phyloP scores from a whole-genome alignment of 2,888 invertebrate species.

The Caenorhabditis panamensis region DNA sequence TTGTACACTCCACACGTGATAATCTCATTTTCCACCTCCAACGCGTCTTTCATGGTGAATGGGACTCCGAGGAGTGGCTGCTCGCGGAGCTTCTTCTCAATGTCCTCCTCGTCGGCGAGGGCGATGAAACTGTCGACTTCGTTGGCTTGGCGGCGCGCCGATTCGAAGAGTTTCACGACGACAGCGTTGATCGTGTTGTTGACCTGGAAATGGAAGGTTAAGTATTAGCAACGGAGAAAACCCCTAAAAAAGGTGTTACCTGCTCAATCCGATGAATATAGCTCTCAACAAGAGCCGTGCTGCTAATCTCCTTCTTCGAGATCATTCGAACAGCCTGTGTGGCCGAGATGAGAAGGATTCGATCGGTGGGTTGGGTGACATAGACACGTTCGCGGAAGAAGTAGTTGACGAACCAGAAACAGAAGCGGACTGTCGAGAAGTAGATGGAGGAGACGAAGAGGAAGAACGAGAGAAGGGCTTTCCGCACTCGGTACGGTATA shows the following conservation, averaged over 20 bases:
- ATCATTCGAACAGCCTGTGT: constrained; percentile 81
- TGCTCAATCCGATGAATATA: constrained; percentile 77
- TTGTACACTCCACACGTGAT: constrained; percentile 75
- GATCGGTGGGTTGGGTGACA: constrained; percentile 81
- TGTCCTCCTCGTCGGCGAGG: constrained; percentile 54
- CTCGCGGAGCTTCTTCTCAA: constrained; percentile 38
- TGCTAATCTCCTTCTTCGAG: constrained; percentile 79
- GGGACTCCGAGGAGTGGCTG: constrained; percentile 73
- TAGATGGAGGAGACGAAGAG: constrained; percentile 49
- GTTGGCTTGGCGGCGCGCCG: constrained; percentile 67
- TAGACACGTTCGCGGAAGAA: constrained; percentile 62
- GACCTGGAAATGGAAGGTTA: constrained; percentile 45
- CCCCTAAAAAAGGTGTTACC: no score
- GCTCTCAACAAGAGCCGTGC: constrained; percentile 72
- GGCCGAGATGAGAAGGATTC: constrained; percentile 81
- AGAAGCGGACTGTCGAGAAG: constrained; percentile 54
- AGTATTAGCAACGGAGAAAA: no score
- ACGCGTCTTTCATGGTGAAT: constrained; percentile 76
- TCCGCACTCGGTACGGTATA: constrained; percentile 44
- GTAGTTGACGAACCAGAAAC: constrained; percentile 60
- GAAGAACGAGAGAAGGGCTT: constrained; percentile 29
- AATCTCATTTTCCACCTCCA: constrained; percentile 69
- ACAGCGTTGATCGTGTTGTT: constrained; percentile 77
- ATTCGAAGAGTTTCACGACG: constrained; percentile 73
- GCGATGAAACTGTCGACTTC: constrained; percentile 68